A percentile compares a stretch with the other conserved stretches of the same genome.
Evolutionary conservation across 2,113 vertebrate species (phyloP).

Genomic region (Psephotus haematonotus): DNA sequence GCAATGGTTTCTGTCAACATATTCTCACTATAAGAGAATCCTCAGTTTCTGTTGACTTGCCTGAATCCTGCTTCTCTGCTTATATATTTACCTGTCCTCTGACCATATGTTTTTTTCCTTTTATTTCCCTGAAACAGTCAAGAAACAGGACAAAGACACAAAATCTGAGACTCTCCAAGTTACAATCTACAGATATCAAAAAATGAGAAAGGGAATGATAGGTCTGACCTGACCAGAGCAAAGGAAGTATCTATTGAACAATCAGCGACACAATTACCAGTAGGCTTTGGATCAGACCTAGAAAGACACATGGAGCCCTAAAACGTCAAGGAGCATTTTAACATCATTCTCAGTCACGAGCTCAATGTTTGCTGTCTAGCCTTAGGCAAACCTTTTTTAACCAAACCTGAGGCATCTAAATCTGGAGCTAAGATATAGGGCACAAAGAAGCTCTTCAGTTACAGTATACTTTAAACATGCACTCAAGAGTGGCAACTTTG

Average conservation of each 20-base stretch:
- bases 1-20: neutral
- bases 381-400: neutral
- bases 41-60: neutral
- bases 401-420: neutral
- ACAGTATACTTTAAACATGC: neutral
- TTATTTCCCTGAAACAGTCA: neutral
- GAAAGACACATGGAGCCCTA: neutral
- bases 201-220: neutral
- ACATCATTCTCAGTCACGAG: neutral
- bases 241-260: neutral
- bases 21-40: neutral
- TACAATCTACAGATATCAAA: neutral
- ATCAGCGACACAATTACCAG: neutral
- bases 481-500: neutral
- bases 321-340: neutral
- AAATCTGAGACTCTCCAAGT: neutral
- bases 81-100: neutral
- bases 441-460: neutral
- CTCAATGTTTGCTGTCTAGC: neutral
- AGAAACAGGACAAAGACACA: neutral
- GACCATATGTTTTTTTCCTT: neutral
- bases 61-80: neutral
- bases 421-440: neutral
- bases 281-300: neutral
- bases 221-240: neutral